phyloP scores from a whole-genome alignment of 1,140 invertebrate species.

The Brachionus asplanchnoidis region DNA sequence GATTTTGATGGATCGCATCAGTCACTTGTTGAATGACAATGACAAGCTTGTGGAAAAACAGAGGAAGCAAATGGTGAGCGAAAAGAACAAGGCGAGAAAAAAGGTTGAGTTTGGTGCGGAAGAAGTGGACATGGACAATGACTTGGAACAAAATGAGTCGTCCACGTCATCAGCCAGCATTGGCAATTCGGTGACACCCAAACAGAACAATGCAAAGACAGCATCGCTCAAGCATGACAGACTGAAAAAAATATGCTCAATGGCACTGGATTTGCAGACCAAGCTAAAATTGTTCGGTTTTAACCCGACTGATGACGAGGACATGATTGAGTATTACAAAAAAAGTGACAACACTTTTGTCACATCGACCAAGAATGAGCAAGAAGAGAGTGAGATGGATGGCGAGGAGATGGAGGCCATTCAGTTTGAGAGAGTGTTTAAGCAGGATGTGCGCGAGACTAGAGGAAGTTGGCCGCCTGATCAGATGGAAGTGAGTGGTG shows the following conservation, averaged over 20 bases:
- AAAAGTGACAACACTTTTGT: not conserved
- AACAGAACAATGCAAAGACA: not conserved
- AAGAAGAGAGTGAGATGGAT: not conserved
- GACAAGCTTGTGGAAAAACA: conserved; percentile 27
- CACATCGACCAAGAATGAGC: conserved; percentile 2
- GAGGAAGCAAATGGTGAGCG: not conserved
- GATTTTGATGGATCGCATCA: conserved; percentile 19
- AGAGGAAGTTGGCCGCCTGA: not conserved
- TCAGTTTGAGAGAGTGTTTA: conserved; percentile 8
- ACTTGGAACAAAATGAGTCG: not conserved
- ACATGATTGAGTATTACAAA: not conserved
- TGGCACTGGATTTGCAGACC: conserved; percentile 36
- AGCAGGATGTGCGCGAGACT: not conserved
- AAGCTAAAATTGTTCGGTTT: conserved; percentile 34
- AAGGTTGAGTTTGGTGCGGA: not conserved
- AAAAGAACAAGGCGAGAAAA: not conserved
- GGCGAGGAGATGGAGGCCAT: not conserved
- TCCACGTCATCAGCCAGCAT: not conserved
- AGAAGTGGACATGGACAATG: not conserved
- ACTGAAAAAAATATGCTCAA: conserved; percentile 36
- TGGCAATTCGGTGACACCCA: not conserved
- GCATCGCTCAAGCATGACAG: conserved; percentile 10
- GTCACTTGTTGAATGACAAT: conserved; percentile 37
- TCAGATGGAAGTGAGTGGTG: not conserved
- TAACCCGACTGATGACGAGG: conserved; percentile 24